These are phyloP conservation scores for Cricetomys ansorgei DNA, from an alignment of 2,113 vertebrate genomes.

Conservation along the genomic window DNA sequence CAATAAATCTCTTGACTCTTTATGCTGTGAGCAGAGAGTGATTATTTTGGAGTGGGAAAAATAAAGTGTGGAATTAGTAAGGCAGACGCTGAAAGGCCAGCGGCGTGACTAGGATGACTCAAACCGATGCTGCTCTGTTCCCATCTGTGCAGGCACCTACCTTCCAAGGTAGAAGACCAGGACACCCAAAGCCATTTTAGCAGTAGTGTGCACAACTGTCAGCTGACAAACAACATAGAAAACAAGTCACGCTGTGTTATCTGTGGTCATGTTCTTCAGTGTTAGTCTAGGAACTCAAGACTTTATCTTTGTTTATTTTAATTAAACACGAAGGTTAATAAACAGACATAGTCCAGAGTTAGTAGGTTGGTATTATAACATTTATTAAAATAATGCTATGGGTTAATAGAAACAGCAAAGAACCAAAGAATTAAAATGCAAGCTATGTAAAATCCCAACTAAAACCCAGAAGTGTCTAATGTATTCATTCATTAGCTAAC, in stretches of 20 bases:
- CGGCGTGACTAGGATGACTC: conserved; percentile 86
- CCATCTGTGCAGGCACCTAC: conserved; percentile 82
- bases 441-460: conserved; percentile 95
- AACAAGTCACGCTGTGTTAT: conserved; percentile 94
- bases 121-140: conserved; percentile 82
- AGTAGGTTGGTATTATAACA: conserved; percentile 98
- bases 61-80: conserved; percentile 94
- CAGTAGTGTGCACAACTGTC: conserved; percentile 85
- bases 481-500: conserved; percentile 92
- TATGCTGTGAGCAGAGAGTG: conserved; percentile 83
- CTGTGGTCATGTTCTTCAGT: conserved; percentile 92
- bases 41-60: conserved; percentile 85
- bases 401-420: conserved; percentile 95
- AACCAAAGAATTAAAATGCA: conserved; percentile 97
- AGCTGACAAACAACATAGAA: conserved; percentile 90
- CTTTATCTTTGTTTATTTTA: conserved; percentile 89
- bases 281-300: conserved; percentile 92
- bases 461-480: conserved; percentile 91
- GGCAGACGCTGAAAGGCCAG: conserved; percentile 92
- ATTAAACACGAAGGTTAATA: conserved; percentile 96
- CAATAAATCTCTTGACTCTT: conserved; percentile 71
- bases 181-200: conserved; percentile 83
- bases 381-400: conserved; percentile 98
- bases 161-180: conserved; percentile 80
- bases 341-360: conserved; percentile 97